Base-by-base conservation (phyloP, 2,797 vertebrate species). In the Luscinia megarhynchos region DNA sequence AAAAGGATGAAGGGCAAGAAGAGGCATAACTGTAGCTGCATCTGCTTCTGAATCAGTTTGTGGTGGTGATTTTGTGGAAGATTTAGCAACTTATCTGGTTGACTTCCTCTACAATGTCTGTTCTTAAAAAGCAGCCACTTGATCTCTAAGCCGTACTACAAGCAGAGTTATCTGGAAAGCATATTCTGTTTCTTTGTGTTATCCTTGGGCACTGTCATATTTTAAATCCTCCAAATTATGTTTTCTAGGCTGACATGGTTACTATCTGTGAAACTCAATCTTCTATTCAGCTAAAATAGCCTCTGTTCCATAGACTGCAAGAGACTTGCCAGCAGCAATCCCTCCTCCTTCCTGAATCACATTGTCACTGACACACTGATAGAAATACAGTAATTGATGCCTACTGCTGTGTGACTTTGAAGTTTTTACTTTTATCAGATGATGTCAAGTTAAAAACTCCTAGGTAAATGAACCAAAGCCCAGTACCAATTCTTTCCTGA, bases 381-480 rank as follows among this genome's bases (percentile, higher is more conserved):
- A 55, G 62, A 41, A 64, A 76, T 94, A 23, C 15, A 68, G 77
- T 87, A 91, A 90, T 87, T 86, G 72, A 85, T 90, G 70, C 30
- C 54, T 76, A 14, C 58, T 0, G 2, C 45, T 74, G 18, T 61
- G 50, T 38, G 73, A 51, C 89, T 97, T 89, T 82, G 62, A 93
- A 91, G 91, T 74, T 90, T 45, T 75, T 78, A 53, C 62, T 92
- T 91, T 90, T 87, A 90, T 94, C 94, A 84, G 70, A 48, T 91
- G 45, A 70, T 87, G 87, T 89, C n/a, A 90, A 68, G 66, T 83
- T 81, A 86, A 73, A 89, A 69, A 7, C 13, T 50, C 10, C 13
- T 67, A 30, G 46, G 43, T 80, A 80, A 84, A 84, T 57, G 70
- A 91, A 67, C 38, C 10, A 54, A 75, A 94, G 23, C 54, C 36